Conservation (phyloP, 2,113 vertebrate species). For the Notothenia rossii region DNA sequence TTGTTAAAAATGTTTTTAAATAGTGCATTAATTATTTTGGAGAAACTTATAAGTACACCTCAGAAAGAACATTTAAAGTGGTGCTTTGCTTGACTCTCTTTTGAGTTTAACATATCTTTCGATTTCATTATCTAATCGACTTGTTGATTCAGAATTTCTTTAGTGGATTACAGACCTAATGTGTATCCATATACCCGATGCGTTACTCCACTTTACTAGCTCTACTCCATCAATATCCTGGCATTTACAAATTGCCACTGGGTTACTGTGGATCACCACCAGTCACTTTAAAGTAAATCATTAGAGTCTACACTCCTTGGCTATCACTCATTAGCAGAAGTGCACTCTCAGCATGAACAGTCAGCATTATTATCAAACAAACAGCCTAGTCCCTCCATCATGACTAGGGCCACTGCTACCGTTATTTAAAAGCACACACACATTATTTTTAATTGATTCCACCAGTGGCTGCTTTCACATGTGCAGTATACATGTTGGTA, state of each 20-base stretch:
- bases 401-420: background rate
- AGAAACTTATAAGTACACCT: too few species aligned
- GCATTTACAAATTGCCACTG: constrained; percentile 30
- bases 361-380: constrained; percentile 31
- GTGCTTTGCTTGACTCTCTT: too few species aligned
- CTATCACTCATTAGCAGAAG: constrained; percentile 53
- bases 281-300: constrained; percentile 41
- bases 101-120: too few species aligned
- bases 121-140: too few species aligned
- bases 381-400: constrained; percentile 16
- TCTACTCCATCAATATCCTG: constrained; percentile 9
- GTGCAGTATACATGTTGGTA: background rate
- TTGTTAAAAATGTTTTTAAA: too few species aligned
- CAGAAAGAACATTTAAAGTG: too few species aligned
- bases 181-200: background rate
- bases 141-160: too few species aligned
- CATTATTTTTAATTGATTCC: background rate
- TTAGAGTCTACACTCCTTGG: constrained; percentile 20
- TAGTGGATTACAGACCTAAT: too few species aligned
- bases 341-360: constrained; percentile 40
- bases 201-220: background rate
- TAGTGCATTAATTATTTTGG: too few species aligned
- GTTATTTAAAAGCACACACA: background rate
- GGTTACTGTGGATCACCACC: constrained; percentile 48
- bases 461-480: background rate